A percentile compares a stretch with the other conserved stretches of the same genome.
phyloP scores from a whole-genome alignment of 2,888 invertebrate genomes.

The Chydorus sphaericus region DNA sequence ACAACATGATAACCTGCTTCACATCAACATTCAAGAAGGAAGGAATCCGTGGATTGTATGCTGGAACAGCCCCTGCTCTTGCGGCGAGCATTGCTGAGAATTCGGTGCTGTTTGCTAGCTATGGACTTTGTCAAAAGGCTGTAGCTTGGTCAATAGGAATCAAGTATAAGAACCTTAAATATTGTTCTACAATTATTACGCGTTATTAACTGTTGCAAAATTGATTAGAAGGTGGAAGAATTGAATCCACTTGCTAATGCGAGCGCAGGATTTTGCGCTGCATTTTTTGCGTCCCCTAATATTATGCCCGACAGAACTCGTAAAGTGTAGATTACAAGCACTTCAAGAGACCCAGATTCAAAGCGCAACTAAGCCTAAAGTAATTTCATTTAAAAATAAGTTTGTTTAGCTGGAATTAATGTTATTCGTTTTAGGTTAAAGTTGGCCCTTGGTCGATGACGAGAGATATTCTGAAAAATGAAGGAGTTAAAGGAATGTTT shows the following conservation, averaged over 20 bases:
- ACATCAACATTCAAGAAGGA: slow-evolving; percentile 66
- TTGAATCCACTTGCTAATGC: slow-evolving; percentile 64
- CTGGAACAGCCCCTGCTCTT: slow-evolving; percentile 87
- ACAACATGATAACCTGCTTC: slow-evolving; percentile 73
- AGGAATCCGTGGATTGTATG: slow-evolving; percentile 75
- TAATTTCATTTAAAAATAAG: too few species aligned
- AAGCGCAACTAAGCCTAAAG: slow-evolving; percentile 3
- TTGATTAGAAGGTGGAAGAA: slow-evolving; percentile 45
- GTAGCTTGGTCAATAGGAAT: slow-evolving; percentile 38
- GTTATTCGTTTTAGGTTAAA: slow-evolving; percentile 14
- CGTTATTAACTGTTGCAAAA: slow-evolving; percentile 3
- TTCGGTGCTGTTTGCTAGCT: slow-evolving; percentile 85
- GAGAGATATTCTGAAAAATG: slow-evolving; percentile 51
- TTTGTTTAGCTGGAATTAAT: too few species aligned
- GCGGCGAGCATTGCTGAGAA: slow-evolving; percentile 96
- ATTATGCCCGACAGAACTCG: slow-evolving; percentile 90
- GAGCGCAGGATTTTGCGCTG: slow-evolving; percentile 80
- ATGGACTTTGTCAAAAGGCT: slow-evolving; percentile 88
- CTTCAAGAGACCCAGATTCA: slow-evolving; percentile 49
- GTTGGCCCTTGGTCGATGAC: slow-evolving; percentile 52
- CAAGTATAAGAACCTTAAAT: slow-evolving; percentile 24
- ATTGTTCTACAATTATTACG: too few species aligned
- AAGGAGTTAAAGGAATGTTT: slow-evolving; percentile 69
- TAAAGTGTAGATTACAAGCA: slow-evolving; percentile 94
- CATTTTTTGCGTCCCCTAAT: slow-evolving; percentile 90